Conservation (phyloP, 2,113 vertebrate species). For the Podocnemis expansa region DNA sequence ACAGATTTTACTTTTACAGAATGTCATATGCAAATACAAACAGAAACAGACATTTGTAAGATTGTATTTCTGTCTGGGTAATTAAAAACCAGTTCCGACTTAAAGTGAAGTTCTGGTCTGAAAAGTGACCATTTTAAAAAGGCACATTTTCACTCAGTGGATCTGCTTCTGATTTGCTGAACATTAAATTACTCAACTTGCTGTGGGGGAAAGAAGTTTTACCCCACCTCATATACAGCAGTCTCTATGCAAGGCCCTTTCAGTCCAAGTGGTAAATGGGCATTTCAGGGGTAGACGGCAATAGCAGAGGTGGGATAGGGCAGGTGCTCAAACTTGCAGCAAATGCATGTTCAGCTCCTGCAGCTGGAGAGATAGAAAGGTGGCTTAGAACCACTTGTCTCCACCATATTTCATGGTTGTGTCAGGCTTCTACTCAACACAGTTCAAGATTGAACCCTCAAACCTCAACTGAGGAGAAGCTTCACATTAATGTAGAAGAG, state of each 20-base stretch:
- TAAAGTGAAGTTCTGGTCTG: background rate
- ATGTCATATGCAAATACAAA: constrained; percentile 30
- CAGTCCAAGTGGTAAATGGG: background rate
- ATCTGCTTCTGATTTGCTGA: background rate
- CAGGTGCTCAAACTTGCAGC: background rate
- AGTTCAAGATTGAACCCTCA: background rate
- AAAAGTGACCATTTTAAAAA: background rate
- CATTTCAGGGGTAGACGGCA: background rate
- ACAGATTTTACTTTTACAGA: background rate
- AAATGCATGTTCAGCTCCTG: background rate
- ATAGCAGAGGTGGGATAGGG: background rate
- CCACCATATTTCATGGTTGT: background rate
- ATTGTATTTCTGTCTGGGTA: constrained; percentile 30
- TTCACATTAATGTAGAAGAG: background rate
- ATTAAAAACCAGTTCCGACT: constrained; percentile 21
- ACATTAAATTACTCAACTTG: background rate
- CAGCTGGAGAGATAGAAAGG: background rate
- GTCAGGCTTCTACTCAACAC: background rate
- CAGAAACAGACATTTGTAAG: constrained; percentile 47
- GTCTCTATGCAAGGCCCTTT: background rate
- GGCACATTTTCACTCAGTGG: background rate
- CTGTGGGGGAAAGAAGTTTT: too few relatives aligned
- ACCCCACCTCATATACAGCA: background rate
- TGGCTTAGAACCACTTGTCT: background rate
- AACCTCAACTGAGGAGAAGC: background rate